Evolutionary conservation across 1,140 invertebrate species (phyloP).

Genomic region (Samia ricini): DNA sequence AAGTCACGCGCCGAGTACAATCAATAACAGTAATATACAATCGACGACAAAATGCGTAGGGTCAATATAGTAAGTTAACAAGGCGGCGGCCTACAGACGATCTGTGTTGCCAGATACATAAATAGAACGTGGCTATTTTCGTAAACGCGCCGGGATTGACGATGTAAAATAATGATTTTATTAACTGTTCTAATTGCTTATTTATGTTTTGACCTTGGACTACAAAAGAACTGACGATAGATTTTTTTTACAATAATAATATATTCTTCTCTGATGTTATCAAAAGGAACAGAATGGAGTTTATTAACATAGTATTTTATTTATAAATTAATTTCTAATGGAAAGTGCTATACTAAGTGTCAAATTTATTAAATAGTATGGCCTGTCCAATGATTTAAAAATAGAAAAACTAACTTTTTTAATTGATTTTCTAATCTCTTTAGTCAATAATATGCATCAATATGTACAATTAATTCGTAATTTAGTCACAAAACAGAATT

Average conservation of each 20-base stretch:
- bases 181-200: constrained; percentile 11
- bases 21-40: constrained; percentile 76
- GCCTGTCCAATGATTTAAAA: too few species aligned
- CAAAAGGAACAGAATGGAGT: not conserved
- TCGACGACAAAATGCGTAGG: constrained; percentile 63
- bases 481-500: not conserved
- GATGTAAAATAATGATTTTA: constrained; percentile 3
- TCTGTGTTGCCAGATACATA: constrained; percentile 38
- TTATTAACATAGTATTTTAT: not conserved
- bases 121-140: constrained; percentile 10
- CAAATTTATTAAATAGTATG: too few species aligned
- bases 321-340: not conserved
- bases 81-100: constrained; percentile 28
- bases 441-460: too few species aligned
- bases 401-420: too few species aligned
- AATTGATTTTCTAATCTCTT: too few species aligned
- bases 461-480: not conserved
- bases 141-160: not conserved
- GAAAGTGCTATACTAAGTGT: too few species aligned
- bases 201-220: constrained; percentile 4
- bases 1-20: constrained; percentile 71
- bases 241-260: not conserved
- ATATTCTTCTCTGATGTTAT: not conserved
- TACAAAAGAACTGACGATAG: not conserved
- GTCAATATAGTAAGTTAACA: constrained; percentile 74